Conservation (phyloP, 2,888 invertebrate genomes). For the Sympetrum striolatum region DNA sequence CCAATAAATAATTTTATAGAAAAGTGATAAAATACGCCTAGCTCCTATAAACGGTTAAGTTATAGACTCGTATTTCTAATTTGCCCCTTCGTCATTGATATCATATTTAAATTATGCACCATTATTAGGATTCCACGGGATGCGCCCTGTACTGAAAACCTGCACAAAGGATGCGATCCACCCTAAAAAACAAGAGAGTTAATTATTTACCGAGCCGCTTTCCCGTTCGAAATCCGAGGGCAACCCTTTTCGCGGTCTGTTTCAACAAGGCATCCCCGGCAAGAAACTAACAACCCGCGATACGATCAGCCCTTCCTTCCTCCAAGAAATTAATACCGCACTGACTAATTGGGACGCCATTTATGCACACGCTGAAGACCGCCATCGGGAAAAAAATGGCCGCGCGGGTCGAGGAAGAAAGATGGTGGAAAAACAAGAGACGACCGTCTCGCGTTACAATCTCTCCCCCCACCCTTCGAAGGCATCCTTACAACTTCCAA, state of each 20-base stretch:
- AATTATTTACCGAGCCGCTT: neutral
- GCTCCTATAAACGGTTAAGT: too few species aligned
- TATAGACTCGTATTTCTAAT: too few species aligned
- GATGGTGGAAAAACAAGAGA: neutral
- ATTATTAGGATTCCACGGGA: too few species aligned
- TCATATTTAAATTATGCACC: too few species aligned
- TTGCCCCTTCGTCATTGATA: too few species aligned
- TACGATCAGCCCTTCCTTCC: neutral
- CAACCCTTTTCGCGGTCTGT: neutral
- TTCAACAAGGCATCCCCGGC: neutral
- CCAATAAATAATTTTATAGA: too few species aligned
- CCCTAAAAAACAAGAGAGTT: neutral
- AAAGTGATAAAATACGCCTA: too few species aligned
- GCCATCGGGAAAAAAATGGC: neutral
- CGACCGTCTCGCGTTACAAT: neutral
- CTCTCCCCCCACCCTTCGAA: neutral
- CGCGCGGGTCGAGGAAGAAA: neutral
- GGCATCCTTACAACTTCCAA: neutral
- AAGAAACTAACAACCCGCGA: neutral
- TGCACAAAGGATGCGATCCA: too few species aligned
- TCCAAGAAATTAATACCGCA: conserved; percentile 17
- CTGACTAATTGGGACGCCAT: conserved; percentile 30
- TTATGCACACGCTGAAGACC: neutral
- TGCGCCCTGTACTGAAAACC: too few species aligned
- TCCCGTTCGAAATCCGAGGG: neutral